Evolutionary conservation across 2,113 vertebrate species (phyloP), one percentile per base, ranked within the genome.

Genomic region (Pachypanchax playfairii): DNA sequence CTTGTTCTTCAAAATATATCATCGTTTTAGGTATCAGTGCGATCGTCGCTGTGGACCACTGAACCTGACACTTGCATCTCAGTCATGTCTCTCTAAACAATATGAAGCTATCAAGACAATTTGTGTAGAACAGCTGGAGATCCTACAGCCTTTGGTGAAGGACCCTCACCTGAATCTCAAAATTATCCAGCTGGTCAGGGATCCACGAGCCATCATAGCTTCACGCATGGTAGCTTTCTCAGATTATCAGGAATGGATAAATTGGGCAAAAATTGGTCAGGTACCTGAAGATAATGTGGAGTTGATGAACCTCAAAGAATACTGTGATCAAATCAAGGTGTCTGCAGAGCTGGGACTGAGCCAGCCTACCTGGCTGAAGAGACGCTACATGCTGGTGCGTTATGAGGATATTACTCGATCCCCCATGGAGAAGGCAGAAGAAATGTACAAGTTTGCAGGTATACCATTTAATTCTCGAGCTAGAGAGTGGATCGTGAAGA

Each of bases 191-290:
- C 86, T 98, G 39, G 96, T 98, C 20, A 90, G 97, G 26, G 97
- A 98, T 72, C 97, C 97, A 22, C 91, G 96, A 0, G 96, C 96
- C 0, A 93, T 96, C 35, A 87, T 98, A 79, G 96, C 95, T 1
- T 98, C 97, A 0, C 94, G 96, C 73, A 98, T 98, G 87, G 95
- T 96, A 73, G 96, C 96, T 20, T 98, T 98, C 0, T 90, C 90
- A 39, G 94, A 94, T 84, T 98, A 97, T 24, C 91, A 95, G 81
- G 93, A 89, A 28, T 98, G 94, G 96, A 97, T 96, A 88, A 88
- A 93, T 62, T 97, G 95, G 96, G 91, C 91, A 0, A 79, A 89
- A 0, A 92, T 93, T 58, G 95, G 94, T 0, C 92, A 93, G 48
- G 92, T 93, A 26, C 91, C 87, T 3, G 92, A 96, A 38, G 82